These are phyloP conservation scores for Pomatostomus ruficeps DNA, from an alignment of 2,113 vertebrate species.

Conservation along the genomic window DNA sequence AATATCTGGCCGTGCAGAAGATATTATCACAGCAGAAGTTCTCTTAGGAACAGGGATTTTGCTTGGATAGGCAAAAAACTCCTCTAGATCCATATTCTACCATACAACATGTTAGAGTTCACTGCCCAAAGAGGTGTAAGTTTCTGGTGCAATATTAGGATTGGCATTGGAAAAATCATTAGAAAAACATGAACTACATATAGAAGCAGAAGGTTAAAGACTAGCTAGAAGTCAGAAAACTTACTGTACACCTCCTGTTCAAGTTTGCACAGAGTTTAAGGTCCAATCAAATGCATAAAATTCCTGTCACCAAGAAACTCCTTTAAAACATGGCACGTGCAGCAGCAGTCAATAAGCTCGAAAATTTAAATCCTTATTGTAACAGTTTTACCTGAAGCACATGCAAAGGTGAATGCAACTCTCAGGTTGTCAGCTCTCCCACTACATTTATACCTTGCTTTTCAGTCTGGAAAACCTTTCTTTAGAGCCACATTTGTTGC, in stretches of 20 bases:
- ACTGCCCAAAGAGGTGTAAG: background rate
- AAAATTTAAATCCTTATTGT: background rate
- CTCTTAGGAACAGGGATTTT: background rate
- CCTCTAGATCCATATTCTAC: background rate
- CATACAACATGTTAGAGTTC: background rate
- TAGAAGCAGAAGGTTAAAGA: background rate
- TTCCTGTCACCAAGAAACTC: background rate
- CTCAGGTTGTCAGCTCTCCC: background rate
- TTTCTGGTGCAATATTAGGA: background rate
- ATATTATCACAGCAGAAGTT: background rate
- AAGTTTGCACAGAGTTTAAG: background rate
- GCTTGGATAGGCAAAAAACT: background rate
- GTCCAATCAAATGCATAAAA: background rate
- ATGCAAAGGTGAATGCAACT: background rate
- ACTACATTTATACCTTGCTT: background rate
- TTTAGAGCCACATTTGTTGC: background rate
- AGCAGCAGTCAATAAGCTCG: background rate
- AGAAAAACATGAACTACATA: background rate
- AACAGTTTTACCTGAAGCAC: background rate
- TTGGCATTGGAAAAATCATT: background rate
- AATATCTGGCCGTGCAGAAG: background rate
- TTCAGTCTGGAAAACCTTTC: background rate
- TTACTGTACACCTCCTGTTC: background rate
- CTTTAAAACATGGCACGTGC: background rate
- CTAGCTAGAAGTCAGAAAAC: background rate